Conservation (phyloP, 2,888 invertebrate genomes). For the Bombylius discolor region DNA sequence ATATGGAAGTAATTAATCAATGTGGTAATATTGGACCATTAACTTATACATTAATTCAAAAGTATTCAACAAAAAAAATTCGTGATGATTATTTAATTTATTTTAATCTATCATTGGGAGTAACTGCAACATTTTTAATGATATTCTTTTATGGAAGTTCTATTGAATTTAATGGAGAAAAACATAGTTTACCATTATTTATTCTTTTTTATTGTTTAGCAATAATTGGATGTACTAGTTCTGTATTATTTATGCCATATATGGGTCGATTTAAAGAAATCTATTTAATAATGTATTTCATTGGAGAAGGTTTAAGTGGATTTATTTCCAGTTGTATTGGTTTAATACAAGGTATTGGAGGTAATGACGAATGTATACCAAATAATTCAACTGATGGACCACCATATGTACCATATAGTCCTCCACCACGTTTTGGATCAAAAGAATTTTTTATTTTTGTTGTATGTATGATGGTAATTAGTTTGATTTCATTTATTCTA, state of each 20-base stretch:
- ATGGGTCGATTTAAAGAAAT: constrained; percentile 59
- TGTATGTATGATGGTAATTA: constrained; percentile 47
- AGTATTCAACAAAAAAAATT: constrained; percentile 34
- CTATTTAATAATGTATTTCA: constrained; percentile 68
- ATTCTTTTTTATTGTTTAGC: constrained; percentile 52
- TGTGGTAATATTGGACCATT: constrained; percentile 72
- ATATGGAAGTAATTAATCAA: constrained; percentile 69
- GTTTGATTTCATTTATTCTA: constrained; percentile 48
- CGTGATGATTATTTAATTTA: constrained; percentile 45
- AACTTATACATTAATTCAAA: constrained; percentile 45
- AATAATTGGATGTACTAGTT: constrained; percentile 57
- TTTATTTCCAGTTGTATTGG: constrained; percentile 67
- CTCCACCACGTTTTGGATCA: constrained; percentile 48
- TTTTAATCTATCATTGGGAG: constrained; percentile 41
- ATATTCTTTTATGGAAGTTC: constrained; percentile 48
- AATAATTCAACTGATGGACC: constrained; percentile 28
- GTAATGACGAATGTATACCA: constrained; percentile 42
- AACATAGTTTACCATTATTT: constrained; percentile 47
- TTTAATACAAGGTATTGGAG: constrained; percentile 64
- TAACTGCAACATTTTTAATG: constrained; percentile 43
- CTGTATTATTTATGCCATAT: constrained; percentile 75
- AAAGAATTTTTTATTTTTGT: constrained; percentile 52
- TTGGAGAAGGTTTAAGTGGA: constrained; percentile 72
- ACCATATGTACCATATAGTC: constrained; percentile 31
- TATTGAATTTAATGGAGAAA: constrained; percentile 37